Base-by-base conservation (phyloP, 1,140 invertebrate species). In the Trichoplusia ni region DNA sequence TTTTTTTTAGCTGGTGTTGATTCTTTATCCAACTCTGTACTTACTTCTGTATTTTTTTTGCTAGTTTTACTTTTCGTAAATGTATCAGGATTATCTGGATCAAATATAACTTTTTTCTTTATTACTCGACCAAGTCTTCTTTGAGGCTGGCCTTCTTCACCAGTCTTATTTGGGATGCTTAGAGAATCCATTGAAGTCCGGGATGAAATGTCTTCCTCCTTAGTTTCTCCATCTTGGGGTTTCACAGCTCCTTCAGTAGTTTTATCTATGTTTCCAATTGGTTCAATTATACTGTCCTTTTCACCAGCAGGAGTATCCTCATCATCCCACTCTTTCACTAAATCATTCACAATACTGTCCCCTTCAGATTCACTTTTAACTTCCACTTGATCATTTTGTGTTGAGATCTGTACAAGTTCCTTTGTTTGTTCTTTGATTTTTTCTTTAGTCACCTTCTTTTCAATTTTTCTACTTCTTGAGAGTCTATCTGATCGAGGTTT, bases 31-130 rank as follows among this genome's bases (percentile, higher is more conserved):
- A 25, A n/a, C n/a, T n/a, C n/a, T n/a, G n/a, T 18, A 53, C 40
- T 58, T 35, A 47, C 4, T 44, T 89, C 84, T 75, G 79, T 90
- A 47, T 23, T 67, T 71, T 83, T 89, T 21, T 27, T 64, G 56
- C 67, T 61, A 53, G 66, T 58, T 79, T 85, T 88, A 33, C 66
- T 66, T 79, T 84, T 89, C 46, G 82, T 80, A 82, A 84, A 91
- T 44, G 92, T 92, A 59, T 92, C 92, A 7, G 92, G 91, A 70
- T 92, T 93, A 81, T 94, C 93, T 1, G 94, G 94, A 85, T 94
- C 94, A 92, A 93, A 94, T 64, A 94, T 94, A 9, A 94, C 92
- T 84, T 94, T 94, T 46, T 92, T 92, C 75, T 94, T 94, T 8
- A 94, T 94, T 25, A 94, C 88, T 64, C 93, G 89, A 16, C 91